Evolutionary conservation across 2,888 invertebrate genomes (phyloP).

Genomic region (Lathronympha strigana): DNA sequence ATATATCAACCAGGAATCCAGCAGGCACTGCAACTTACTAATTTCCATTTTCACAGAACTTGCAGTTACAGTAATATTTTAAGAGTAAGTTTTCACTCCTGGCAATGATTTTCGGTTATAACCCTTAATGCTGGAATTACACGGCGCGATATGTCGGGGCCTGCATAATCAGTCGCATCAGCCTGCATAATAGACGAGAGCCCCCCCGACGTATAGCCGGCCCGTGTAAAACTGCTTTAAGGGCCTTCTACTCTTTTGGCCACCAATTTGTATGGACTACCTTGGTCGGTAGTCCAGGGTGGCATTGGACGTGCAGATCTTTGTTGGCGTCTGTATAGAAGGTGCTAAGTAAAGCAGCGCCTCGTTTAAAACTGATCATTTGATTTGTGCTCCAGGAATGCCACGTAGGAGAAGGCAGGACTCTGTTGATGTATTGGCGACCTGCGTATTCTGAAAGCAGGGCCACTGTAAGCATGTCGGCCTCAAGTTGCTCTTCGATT

Average conservation of each 20-base stretch:
- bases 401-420: constrained; percentile 69
- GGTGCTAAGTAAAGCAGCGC: neutral
- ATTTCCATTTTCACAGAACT: constrained; percentile 71
- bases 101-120: constrained; percentile 24
- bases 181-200: too few species aligned
- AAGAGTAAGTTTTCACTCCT: constrained; percentile 50
- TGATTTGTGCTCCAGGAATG: constrained; percentile 60
- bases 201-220: too few species aligned
- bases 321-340: too few species aligned
- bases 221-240: too few species aligned
- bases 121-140: neutral
- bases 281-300: too few species aligned
- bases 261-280: too few species aligned
- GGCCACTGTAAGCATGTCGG: constrained; percentile 69
- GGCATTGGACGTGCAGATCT: too few species aligned
- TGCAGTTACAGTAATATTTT: constrained; percentile 67
- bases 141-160: neutral
- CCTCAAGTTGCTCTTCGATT: constrained; percentile 70
- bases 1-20: constrained; percentile 63
- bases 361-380: neutral
- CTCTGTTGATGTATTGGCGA: constrained; percentile 74
- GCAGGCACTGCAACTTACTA: constrained; percentile 63
- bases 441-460: constrained; percentile 66
- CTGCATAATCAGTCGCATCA: too few species aligned
- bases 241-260: too few species aligned